phyloP scores from a whole-genome alignment of 30 jellyfish, hydroid and myxozoan species.

The Pseudorhiza aurosa region DNA sequence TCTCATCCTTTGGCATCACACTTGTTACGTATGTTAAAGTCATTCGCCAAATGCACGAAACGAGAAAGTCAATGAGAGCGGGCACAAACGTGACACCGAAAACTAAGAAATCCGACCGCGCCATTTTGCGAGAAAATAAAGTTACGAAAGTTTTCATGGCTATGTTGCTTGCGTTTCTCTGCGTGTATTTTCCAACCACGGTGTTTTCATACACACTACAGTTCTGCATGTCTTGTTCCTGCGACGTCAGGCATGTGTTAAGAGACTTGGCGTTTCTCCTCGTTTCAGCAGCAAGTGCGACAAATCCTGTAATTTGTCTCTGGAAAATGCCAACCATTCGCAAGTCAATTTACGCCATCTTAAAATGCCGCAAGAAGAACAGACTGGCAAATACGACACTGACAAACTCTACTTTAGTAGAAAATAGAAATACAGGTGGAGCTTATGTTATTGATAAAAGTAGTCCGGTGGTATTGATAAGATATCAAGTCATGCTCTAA shows the following conservation, averaged over 20 bases:
- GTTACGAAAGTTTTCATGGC: slow-evolving; percentile 79
- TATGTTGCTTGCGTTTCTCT: slow-evolving; percentile 59
- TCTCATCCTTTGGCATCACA: slow-evolving; percentile 63
- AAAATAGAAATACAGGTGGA: too few relatives aligned
- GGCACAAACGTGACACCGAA: too few relatives aligned
- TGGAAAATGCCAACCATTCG: slow-evolving; percentile 74
- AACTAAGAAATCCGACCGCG: neutral
- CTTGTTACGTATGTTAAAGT: slow-evolving; percentile 68
- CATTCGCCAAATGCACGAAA: slow-evolving; percentile 32
- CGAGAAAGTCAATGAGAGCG: too few relatives aligned
- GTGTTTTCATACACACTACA: slow-evolving; percentile 61
- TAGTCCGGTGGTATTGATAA: too few relatives aligned
- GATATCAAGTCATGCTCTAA: too few relatives aligned
- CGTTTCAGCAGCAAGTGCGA: slow-evolving; percentile 80
- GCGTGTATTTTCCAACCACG: slow-evolving; percentile 77
- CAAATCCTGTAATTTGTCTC: slow-evolving; percentile 89
- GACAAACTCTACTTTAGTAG: too few relatives aligned
- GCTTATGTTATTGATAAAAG: too few relatives aligned
- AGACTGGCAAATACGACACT: too few relatives aligned
- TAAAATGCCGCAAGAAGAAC: too few relatives aligned
- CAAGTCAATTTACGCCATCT: slow-evolving; percentile 48
- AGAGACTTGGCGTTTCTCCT: slow-evolving; percentile 85
- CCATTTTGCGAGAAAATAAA: slow-evolving; percentile 40
- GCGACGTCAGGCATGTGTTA: slow-evolving; percentile 77
- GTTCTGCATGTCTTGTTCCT: slow-evolving; percentile 81